phyloP scores from a whole-genome alignment of 2,113 vertebrate genomes.

The Myxocyprinus asiaticus region DNA sequence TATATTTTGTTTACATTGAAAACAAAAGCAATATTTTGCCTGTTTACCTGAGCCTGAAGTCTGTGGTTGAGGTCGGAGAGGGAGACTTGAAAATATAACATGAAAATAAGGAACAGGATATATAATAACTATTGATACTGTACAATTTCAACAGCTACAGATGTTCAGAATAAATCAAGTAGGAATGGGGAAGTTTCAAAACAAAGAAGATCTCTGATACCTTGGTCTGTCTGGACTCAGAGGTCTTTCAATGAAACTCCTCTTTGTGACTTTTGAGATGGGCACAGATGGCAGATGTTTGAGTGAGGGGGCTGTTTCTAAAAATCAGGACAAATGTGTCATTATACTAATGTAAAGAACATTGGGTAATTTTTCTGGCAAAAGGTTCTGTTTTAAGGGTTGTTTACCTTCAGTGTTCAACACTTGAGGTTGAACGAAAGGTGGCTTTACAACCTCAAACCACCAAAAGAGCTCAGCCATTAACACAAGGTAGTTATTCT shows the following conservation, averaged over 20 bases:
- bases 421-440: conserved; percentile 88
- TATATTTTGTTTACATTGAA: not conserved
- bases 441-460: conserved; percentile 95
- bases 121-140: not conserved
- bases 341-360: not conserved
- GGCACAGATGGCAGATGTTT: conserved; percentile 76
- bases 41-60: conserved; percentile 68
- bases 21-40: not conserved
- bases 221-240: conserved; percentile 75
- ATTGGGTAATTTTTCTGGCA: not conserved
- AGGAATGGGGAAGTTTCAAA: not conserved
- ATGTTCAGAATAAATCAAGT: not conserved
- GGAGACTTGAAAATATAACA: conserved; percentile 64
- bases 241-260: conserved; percentile 77
- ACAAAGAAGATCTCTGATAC: conserved; percentile 49
- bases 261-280: conserved; percentile 81
- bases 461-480: conserved; percentile 97
- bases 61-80: conserved; percentile 70
- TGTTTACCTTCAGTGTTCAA: conserved; percentile 76
- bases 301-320: conserved; percentile 71
- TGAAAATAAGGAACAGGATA: not conserved
- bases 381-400: not conserved
- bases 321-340: conserved; percentile 12
- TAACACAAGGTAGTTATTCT: conserved; percentile 98
- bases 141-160: not conserved